Percentiles rank a stretch among this genome's conserved stretches.
These are phyloP conservation scores for Apaloderma vittatum DNA, from an alignment of 2,113 vertebrate species.

Conservation along the genomic window DNA sequence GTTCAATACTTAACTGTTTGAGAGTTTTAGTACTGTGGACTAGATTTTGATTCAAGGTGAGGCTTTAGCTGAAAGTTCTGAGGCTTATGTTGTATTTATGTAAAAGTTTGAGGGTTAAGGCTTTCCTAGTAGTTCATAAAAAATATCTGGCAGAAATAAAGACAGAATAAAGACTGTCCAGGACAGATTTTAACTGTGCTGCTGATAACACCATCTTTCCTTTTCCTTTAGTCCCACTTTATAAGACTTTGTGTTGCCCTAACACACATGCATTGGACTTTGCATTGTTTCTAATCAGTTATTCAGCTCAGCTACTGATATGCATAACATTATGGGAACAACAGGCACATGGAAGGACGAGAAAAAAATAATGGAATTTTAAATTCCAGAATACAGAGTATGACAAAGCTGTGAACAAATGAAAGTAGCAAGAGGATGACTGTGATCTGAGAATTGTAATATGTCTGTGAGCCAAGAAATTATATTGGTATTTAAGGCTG, in stretches of 20 bases:
- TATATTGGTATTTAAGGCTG: conserved; percentile 36
- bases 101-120: neutral
- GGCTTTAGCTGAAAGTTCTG: neutral
- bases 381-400: neutral
- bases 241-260: neutral
- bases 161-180: neutral
- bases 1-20: neutral
- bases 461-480: conserved; percentile 19
- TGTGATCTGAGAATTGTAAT: neutral
- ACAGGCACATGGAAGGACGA: neutral
- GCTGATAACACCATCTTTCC: neutral
- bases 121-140: neutral
- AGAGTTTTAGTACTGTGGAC: neutral
- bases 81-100: neutral
- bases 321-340: conserved; percentile 24
- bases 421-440: neutral
- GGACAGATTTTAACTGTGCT: neutral
- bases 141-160: neutral
- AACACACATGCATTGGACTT: neutral
- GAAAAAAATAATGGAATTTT: conserved; percentile 45
- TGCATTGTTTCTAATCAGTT: neutral
- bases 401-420: conserved; percentile 43
- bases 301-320: conserved; percentile 21
- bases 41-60: neutral
- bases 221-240: neutral